Percentiles rank a stretch among this genome's conserved stretches.
Evolutionary conservation across 2,113 vertebrate species (phyloP).

Genomic region (Aldabrachelys gigantea): DNA sequence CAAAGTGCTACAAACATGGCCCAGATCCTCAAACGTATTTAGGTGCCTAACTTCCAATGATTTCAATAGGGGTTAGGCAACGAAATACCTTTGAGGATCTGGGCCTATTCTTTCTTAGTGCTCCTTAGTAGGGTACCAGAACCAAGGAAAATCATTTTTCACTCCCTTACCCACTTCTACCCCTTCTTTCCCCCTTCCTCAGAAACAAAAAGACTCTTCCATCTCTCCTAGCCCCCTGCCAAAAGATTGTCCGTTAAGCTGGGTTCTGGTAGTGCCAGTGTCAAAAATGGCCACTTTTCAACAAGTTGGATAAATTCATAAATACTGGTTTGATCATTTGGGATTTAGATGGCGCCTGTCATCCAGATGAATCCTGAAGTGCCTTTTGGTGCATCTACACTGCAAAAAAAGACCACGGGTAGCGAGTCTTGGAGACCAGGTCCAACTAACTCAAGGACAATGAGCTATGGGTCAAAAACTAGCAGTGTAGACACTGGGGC

Average conservation of each 20-base stretch:
- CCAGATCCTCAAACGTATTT: neutral
- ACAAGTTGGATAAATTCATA: neutral
- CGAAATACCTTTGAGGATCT: neutral
- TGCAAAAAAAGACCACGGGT: rapidly evolving
- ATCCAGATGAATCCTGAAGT: neutral
- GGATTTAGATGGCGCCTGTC: neutral
- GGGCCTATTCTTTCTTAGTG: neutral
- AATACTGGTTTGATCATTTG: neutral
- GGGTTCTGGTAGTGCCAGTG: rapidly evolving
- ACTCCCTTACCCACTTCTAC: neutral
- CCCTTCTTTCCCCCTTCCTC: neutral
- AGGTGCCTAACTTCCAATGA: neutral
- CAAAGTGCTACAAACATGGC: neutral
- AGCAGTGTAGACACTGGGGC: neutral
- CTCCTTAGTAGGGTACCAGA: neutral
- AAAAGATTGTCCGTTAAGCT: neutral
- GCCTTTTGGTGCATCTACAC: rapidly evolving
- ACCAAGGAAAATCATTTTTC: neutral
- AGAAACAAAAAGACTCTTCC: neutral
- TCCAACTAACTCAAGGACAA: no score
- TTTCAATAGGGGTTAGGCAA: neutral
- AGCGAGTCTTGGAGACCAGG: neutral
- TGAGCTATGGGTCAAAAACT: neutral
- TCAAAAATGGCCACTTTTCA: neutral
- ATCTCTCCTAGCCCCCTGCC: neutral